Conservation (phyloP, 2,888 invertebrate genomes). For the Nomada flava region DNA sequence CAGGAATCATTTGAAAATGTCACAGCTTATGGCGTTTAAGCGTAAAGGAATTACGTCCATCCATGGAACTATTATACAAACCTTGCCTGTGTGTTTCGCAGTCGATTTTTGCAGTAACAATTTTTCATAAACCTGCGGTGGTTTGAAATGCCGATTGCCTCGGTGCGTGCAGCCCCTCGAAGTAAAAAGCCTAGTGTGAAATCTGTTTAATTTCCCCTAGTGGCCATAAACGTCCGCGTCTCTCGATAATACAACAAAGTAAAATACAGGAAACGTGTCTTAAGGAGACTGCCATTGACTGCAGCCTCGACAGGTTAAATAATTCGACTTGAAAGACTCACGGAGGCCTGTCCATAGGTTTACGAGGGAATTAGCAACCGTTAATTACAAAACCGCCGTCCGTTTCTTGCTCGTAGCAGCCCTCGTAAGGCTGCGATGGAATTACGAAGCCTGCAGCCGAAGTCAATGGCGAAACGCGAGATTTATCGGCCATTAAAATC, state of each 20-base stretch:
- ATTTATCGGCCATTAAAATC: slow-evolving; percentile 64
- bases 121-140: too few relatives aligned
- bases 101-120: too few relatives aligned
- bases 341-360: slow-evolving; percentile 28
- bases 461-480: slow-evolving; percentile 56
- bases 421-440: slow-evolving; percentile 23
- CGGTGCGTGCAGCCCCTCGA: too few relatives aligned
- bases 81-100: too few relatives aligned
- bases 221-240: not conserved
- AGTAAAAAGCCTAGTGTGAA: not conserved
- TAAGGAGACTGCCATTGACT: slow-evolving; percentile 12
- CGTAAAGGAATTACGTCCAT: too few relatives aligned
- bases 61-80: too few relatives aligned
- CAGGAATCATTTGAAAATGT: too few relatives aligned
- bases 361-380: slow-evolving; percentile 62
- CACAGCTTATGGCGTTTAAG: too few relatives aligned
- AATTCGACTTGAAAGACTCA: slow-evolving; percentile 5
- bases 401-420: slow-evolving; percentile 49
- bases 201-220: not conserved
- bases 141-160: too few relatives aligned
- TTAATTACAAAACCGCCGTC: slow-evolving; percentile 64
- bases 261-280: slow-evolving; percentile 9
- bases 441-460: slow-evolving; percentile 46
- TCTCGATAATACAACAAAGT: slow-evolving; percentile 9
- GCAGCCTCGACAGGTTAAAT: slow-evolving; percentile 3